phyloP scores from a whole-genome alignment of 2,113 vertebrate species.

The Oreocharis arfaki region DNA sequence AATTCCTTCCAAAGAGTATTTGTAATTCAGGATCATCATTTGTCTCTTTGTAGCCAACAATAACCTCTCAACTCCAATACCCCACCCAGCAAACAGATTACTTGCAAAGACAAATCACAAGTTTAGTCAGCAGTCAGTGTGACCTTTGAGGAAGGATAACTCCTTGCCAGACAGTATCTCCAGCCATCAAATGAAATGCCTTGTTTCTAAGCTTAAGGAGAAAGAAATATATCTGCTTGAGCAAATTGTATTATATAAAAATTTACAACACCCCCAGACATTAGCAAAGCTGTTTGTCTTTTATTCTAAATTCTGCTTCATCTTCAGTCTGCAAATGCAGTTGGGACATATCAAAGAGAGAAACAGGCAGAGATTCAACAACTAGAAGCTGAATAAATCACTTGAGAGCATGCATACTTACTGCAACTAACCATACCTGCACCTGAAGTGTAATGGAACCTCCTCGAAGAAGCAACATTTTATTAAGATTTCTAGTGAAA shows the following conservation, averaged over 20 bases:
- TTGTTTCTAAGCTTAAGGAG: not conserved
- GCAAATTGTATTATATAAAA: not conserved
- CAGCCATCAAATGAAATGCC: not conserved
- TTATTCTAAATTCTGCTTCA: not conserved
- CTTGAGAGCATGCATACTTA: not conserved
- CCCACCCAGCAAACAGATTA: not conserved
- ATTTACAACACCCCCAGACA: not conserved
- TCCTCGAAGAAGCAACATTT: not conserved
- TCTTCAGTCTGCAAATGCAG: not conserved
- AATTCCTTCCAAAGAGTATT: not conserved
- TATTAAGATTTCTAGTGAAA: not conserved
- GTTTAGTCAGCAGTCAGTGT: not conserved
- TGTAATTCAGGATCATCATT: not conserved
- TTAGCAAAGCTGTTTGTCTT: not conserved
- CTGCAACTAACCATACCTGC: not conserved
- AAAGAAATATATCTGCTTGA: not conserved
- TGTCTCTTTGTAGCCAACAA: not conserved
- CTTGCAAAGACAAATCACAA: not conserved
- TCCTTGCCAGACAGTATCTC: not conserved
- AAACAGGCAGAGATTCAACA: not conserved
- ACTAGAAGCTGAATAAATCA: not conserved
- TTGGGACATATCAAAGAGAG: not conserved
- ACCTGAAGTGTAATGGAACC: not conserved
- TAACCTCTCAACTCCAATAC: not conserved
- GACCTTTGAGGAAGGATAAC: not conserved